Conservation (phyloP, 2,888 invertebrate species). For the Polyommatus iphigenia region DNA sequence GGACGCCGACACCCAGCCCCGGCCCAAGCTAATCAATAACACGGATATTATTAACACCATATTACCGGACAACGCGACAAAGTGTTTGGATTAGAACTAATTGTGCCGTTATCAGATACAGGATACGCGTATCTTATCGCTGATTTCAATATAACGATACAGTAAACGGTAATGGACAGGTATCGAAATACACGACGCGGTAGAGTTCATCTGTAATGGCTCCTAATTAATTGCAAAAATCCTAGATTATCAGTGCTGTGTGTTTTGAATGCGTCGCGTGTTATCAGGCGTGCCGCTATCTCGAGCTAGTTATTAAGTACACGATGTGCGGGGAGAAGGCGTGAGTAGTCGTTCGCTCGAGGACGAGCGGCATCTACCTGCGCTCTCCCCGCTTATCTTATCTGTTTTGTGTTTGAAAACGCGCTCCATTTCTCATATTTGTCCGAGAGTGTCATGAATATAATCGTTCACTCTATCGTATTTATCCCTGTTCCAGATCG, state of each 20-base stretch:
- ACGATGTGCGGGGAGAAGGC: constrained; percentile 61
- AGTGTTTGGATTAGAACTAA: constrained; percentile 48
- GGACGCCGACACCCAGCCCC: constrained; percentile 43
- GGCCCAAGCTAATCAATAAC: constrained; percentile 40
- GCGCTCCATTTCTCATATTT: constrained; percentile 54
- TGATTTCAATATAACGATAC: constrained; percentile 16
- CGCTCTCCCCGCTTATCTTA: constrained; percentile 63
- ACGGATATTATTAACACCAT: constrained; percentile 37
- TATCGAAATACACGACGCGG: background rate
- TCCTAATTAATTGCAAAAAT: constrained; percentile 1
- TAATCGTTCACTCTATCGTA: constrained; percentile 33
- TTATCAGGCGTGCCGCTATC: constrained; percentile 78
- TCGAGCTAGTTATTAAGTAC: constrained; percentile 64
- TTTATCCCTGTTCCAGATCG: constrained; percentile 68
- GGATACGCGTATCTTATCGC: constrained; percentile 45
- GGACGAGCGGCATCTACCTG: constrained; percentile 62
- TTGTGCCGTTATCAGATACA: constrained; percentile 49
- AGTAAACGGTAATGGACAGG: background rate
- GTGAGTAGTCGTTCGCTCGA: constrained; percentile 55
- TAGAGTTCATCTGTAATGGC: background rate
- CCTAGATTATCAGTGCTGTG: constrained; percentile 37
- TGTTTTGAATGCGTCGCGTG: constrained; percentile 45
- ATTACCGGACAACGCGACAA: constrained; percentile 38
- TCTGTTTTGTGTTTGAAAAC: constrained; percentile 54
- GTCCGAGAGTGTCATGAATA: constrained; percentile 44